phyloP scores from a whole-genome alignment of 2,797 vertebrate genomes.

The Morus bassanus region DNA sequence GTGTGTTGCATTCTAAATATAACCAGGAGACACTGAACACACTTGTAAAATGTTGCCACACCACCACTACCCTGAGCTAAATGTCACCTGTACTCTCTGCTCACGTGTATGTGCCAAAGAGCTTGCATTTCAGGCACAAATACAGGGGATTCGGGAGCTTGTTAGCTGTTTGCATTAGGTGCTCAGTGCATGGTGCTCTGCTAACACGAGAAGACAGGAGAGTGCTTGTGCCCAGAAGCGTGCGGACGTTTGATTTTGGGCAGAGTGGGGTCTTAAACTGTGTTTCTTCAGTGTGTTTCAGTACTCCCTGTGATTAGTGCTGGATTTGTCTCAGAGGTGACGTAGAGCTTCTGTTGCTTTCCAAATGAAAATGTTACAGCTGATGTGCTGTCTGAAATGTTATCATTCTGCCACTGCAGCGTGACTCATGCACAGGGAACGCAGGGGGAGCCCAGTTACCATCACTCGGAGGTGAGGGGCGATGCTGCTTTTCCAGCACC shows the following conservation, averaged over 20 bases:
- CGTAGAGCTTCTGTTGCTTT: not conserved
- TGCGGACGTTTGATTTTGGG: not conserved
- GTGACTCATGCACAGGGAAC: not conserved
- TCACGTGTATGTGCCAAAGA: rapidly evolving
- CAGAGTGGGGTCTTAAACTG: not conserved
- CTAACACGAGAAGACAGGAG: not conserved
- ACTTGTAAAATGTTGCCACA: not conserved
- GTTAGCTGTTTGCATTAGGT: not conserved
- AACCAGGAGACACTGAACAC: not conserved
- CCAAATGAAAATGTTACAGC: not conserved
- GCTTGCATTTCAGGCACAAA: not conserved
- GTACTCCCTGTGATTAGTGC: not conserved
- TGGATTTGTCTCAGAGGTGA: not conserved
- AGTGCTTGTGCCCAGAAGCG: not conserved
- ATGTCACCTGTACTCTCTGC: not conserved
- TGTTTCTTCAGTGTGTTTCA: not conserved
- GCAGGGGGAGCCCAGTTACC: not conserved
- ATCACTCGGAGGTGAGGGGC: not conserved
- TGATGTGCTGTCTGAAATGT: not conserved
- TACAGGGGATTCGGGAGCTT: not conserved
- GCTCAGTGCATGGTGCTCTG: not conserved
- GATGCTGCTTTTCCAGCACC: not conserved
- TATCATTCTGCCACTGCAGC: not conserved
- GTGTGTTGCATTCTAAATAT: not conserved
- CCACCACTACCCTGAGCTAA: not conserved